These are phyloP conservation scores for Psittacara wagleri DNA, from an alignment of 2,113 vertebrate species.

Conservation along the genomic window DNA sequence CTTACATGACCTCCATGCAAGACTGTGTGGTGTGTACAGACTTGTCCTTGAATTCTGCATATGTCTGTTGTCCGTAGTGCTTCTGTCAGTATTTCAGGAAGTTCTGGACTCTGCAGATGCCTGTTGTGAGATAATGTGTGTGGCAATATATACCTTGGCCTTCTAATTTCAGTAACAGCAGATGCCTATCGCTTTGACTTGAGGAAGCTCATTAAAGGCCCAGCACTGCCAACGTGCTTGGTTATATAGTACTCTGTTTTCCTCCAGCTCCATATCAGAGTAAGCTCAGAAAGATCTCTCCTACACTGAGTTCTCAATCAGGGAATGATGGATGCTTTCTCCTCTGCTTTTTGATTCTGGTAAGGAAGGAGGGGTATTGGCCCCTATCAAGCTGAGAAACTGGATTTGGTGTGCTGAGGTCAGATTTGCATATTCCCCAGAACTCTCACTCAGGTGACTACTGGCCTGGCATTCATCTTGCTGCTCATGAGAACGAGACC, in stretches of 20 bases:
- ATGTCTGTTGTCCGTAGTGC: background rate
- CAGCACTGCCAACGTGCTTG: background rate
- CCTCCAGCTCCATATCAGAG: background rate
- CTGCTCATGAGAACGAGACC: background rate
- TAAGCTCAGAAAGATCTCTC: background rate
- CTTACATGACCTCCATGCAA: background rate
- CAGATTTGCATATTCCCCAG: accelerated
- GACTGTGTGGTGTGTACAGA: background rate
- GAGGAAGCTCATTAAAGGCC: background rate
- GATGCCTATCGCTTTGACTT: background rate
- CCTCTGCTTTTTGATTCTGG: background rate
- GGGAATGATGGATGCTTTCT: background rate
- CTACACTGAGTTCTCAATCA: background rate
- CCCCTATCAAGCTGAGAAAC: background rate
- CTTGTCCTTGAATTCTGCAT: background rate
- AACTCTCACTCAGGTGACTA: background rate
- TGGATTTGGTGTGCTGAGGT: background rate
- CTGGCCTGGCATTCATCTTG: background rate
- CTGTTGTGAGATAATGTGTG: background rate
- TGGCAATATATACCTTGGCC: background rate
- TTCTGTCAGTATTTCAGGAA: constrained; percentile 49
- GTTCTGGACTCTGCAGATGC: constrained; percentile 37
- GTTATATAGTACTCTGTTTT: background rate
- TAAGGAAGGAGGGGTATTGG: background rate
- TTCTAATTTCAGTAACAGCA: constrained; percentile 28